Conservation (phyloP, 2,888 invertebrate species). For the Rhingia rostrata region DNA sequence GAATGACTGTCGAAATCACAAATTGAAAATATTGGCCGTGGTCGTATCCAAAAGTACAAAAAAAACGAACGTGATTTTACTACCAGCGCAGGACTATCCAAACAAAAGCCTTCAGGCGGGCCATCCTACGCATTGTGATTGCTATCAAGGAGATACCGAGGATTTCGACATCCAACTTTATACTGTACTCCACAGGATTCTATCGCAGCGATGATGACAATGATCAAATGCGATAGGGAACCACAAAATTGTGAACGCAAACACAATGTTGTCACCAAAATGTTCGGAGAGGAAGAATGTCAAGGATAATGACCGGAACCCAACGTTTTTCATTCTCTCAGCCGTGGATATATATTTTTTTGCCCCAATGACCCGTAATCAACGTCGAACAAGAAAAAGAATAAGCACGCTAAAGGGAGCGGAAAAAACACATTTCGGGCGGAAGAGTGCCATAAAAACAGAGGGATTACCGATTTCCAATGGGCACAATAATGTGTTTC, state of each 20-base stretch:
- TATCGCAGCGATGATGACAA: background rate
- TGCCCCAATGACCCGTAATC: conserved; percentile 29
- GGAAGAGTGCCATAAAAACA: conserved; percentile 40
- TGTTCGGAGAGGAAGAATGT: conserved; percentile 44
- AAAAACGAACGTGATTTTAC: conserved; percentile 10
- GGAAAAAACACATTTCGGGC: background rate
- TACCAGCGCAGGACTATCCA: background rate
- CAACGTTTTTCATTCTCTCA: conserved; percentile 35
- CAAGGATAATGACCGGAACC: conserved; percentile 67
- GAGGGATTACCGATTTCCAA: conserved; percentile 43
- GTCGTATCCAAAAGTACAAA: background rate
- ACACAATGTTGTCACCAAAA: background rate
- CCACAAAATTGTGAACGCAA: conserved; percentile 17
- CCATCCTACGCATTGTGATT: background rate
- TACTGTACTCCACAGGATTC: no score
- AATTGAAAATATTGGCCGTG: conserved; percentile 1
- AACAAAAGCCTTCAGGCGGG: background rate
- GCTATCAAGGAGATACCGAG: background rate
- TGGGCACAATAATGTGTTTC: conserved; percentile 11
- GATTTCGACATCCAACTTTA: background rate
- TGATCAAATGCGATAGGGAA: background rate
- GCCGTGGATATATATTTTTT: conserved; percentile 49
- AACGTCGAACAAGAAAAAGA: conserved; percentile 31
- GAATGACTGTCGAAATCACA: background rate
- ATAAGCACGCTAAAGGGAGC: conserved; percentile 1